These are phyloP conservation scores for Rafetus swinhoei DNA, from an alignment of 2,113 vertebrate species.

Conservation along the genomic window DNA sequence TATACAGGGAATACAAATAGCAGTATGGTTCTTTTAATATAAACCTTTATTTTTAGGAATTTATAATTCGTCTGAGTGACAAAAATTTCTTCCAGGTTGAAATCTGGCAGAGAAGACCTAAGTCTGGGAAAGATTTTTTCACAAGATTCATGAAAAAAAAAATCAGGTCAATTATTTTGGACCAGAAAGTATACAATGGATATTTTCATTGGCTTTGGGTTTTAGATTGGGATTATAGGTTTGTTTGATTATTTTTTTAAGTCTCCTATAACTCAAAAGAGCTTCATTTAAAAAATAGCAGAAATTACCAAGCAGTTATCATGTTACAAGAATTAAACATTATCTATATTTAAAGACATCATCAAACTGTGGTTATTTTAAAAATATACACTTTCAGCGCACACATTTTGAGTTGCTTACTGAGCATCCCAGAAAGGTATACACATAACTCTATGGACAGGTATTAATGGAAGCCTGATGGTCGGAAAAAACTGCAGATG, in stretches of 20 bases:
- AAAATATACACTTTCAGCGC: background rate
- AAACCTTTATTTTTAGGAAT: conserved; percentile 26
- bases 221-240: background rate
- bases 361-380: background rate
- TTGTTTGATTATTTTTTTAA: background rate
- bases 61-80: background rate
- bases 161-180: background rate
- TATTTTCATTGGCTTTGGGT: background rate
- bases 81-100: conserved; percentile 17
- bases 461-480: background rate
- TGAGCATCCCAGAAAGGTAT: background rate
- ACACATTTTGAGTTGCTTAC: background rate
- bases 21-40: background rate
- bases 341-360: background rate
- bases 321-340: background rate
- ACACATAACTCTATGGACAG: background rate
- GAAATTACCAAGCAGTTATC: background rate
- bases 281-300: background rate
- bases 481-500: background rate
- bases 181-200: background rate
- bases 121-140: background rate
- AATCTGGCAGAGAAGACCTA: background rate
- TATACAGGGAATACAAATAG: background rate
- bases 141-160: background rate
- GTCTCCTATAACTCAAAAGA: background rate